Conservation (phyloP, 2,797 vertebrate genomes). For the Brachyalestes nurse region DNA sequence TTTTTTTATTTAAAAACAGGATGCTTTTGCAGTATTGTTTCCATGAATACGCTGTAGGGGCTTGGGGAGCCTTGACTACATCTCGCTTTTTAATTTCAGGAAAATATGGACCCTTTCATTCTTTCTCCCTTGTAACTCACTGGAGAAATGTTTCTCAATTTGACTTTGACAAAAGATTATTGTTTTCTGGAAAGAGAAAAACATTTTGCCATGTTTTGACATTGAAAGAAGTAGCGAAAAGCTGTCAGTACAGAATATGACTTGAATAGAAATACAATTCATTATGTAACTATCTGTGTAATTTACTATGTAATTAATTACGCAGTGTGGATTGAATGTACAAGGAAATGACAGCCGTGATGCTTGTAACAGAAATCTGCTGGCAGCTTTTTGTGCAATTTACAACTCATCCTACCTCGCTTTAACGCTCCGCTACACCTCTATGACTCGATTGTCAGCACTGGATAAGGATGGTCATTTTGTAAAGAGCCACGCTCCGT, state of each 20-base stretch:
- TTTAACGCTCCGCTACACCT: slow-evolving; percentile 4
- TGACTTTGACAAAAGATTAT: too few species aligned
- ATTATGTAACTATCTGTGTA: not conserved
- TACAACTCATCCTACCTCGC: not conserved
- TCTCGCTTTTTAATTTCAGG: too few species aligned
- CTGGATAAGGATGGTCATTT: not conserved
- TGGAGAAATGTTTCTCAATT: too few species aligned
- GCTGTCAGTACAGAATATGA: not conserved
- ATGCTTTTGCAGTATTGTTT: not conserved
- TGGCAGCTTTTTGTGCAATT: not conserved
- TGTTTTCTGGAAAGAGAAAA: too few species aligned
- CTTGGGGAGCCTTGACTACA: too few species aligned
- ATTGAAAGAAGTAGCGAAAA: too few species aligned
- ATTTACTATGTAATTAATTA: not conserved
- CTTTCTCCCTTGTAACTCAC: too few species aligned
- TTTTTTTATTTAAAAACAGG: not conserved
- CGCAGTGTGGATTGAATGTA: not conserved
- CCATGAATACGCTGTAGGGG: not conserved
- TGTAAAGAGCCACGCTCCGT: not conserved
- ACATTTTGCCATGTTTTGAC: too few species aligned
- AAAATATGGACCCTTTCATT: too few species aligned
- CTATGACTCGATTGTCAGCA: not conserved
- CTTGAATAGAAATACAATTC: not conserved
- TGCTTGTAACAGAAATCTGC: not conserved
- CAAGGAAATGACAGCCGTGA: not conserved